Conservation (phyloP, 23 tunicate species). For the Botrylloides violaceus region DNA sequence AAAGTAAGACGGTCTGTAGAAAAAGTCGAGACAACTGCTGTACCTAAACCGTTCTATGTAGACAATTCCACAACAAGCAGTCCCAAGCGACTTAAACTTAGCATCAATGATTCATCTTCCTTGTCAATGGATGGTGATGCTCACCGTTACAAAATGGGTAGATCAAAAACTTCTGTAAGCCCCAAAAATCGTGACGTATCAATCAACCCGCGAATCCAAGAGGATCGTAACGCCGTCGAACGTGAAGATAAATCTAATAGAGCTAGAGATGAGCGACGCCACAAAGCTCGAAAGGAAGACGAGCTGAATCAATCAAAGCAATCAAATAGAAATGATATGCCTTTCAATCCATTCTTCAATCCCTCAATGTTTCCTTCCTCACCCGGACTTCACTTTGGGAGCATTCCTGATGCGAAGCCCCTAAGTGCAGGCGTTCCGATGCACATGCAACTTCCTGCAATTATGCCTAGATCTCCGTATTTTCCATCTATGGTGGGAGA, state of each 20-base stretch:
- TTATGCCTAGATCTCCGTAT: conserved; percentile 13
- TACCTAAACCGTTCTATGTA: neutral
- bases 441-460: neutral
- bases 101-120: neutral
- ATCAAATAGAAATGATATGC: conserved; percentile 19
- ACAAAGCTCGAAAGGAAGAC: too few species aligned
- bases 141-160: too few species aligned
- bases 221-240: too few species aligned
- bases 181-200: too few species aligned
- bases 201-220: too few species aligned
- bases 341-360: conserved; percentile 13
- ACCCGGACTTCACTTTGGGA: neutral
- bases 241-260: too few species aligned
- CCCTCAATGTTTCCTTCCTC: conserved; percentile 6
- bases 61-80: too few species aligned
- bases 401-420: neutral
- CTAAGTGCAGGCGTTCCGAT: neutral
- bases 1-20: neutral
- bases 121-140: too few species aligned
- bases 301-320: too few species aligned
- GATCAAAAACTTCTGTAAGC: too few species aligned
- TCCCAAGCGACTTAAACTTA: neutral
- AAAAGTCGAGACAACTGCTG: neutral
- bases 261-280: too few species aligned
- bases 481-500: conserved; percentile 4